Evolutionary conservation across 2,113 vertebrate genomes (phyloP), one percentile per base, ranked within the genome.

Genomic region (Notiomystis cincta): DNA sequence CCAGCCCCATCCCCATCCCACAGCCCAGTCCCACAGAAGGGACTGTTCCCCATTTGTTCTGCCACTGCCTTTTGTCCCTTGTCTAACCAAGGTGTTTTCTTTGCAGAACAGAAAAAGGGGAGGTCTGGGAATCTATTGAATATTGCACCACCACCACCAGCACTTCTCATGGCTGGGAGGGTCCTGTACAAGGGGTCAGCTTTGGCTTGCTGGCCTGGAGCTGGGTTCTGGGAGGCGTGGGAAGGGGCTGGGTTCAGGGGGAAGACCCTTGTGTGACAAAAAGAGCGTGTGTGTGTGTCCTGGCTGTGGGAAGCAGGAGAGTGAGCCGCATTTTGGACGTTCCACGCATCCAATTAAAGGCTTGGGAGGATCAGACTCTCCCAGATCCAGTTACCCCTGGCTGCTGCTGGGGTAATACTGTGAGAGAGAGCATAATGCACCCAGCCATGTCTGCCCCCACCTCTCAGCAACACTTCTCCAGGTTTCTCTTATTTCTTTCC

Each of bases 361-460:
- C 96, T 97, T 90, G 94, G 50, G 86, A 90, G 82, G 95, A 96
- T 96, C 95, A 95, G 94, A 90, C 86, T 72, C 47, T 77, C 9
- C 0, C 86, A 84, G 93, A 90, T 96, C 93, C 92, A 65, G 94
- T 93, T 90, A 92, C 95, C 86, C 75, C 72, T 86, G 67, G 71
- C 86, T 1, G 0, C 33, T 11, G 82, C 31, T 14, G 50, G 75
- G 42, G 95, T 92, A 89, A 95, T 89, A 78, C 86, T 24, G 0
- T 75, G 94, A 92, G 80, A 94, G 69, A 65, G 76, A 70, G 54
- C 3, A 0, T 78, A 81, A 87, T 37, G 23, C 72, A 48, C 30
- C 47, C 75, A 58, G 58, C 1, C 2, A 35, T 2, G 58, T 30
- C 82, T 38, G 30, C 20, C 48, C 48, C 45, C 22, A 4, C 67